These are phyloP conservation scores for Cardinalis cardinalis DNA, from an alignment of 2,113 vertebrate genomes.

Conservation along the genomic window DNA sequence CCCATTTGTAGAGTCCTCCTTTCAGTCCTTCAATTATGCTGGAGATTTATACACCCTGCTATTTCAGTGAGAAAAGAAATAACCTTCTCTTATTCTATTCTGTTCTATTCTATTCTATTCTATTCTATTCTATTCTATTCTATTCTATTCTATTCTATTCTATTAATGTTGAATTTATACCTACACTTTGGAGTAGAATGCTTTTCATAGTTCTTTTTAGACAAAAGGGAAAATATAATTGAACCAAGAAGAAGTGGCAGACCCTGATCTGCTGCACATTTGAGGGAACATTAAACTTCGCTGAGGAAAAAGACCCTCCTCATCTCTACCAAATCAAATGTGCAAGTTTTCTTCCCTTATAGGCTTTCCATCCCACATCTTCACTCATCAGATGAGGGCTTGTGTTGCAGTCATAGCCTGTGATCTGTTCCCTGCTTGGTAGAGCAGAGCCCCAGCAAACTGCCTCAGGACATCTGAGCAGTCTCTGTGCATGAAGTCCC, in stretches of 20 bases:
- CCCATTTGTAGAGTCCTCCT: not conserved
- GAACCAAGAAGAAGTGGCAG: not conserved
- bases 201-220: not conserved
- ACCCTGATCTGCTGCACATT: not conserved
- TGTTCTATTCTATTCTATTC: not conserved
- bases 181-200: not conserved
- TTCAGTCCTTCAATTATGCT: not conserved
- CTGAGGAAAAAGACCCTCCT: not conserved
- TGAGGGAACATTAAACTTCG: not conserved
- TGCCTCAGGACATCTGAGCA: not conserved
- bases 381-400: not conserved
- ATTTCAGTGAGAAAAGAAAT: not conserved
- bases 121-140: not conserved
- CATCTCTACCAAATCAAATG: not conserved
- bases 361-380: rapidly evolving
- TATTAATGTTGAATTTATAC: not conserved
- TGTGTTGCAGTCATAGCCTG: not conserved
- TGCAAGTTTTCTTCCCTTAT: not conserved
- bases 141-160: not conserved
- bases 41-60: not conserved
- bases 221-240: not conserved
- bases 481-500: not conserved
- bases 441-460: not conserved
- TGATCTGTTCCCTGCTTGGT: not conserved
- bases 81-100: not conserved